Evolutionary conservation across 2,888 invertebrate genomes (phyloP).

Genomic region (Brachypalpus laphriformis): DNA sequence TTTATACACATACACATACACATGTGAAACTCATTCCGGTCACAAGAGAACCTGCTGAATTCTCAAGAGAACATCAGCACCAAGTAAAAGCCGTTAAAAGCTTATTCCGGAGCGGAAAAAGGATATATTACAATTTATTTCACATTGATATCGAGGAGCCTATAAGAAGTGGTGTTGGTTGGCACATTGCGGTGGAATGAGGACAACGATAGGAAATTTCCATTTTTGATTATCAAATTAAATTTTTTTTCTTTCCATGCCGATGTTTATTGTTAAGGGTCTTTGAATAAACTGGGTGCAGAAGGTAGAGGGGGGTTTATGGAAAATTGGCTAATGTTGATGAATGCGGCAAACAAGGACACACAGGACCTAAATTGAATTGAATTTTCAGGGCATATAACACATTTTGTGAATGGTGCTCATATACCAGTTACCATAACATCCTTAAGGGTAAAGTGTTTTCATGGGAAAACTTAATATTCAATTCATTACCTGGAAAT

Average conservation of each 20-base stretch:
- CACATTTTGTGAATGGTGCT: conserved; percentile 10
- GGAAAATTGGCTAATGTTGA: conserved; percentile 51
- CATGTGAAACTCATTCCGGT: background rate
- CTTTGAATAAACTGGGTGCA: conserved; percentile 9
- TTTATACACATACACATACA: background rate
- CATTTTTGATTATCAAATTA: conserved; percentile 77
- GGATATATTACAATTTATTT: conserved; percentile 65
- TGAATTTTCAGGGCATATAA: conserved; percentile 45
- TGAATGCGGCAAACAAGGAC: conserved; percentile 48
- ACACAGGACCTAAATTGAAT: conserved; percentile 42
- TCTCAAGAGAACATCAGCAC: conserved; percentile 14
- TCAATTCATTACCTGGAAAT: conserved; percentile 59
- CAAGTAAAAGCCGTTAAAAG: conserved; percentile 16
- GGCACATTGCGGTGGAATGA: conserved; percentile 17
- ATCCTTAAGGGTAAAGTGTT: conserved; percentile 30
- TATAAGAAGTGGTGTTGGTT: conserved; percentile 4
- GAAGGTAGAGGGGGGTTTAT: background rate
- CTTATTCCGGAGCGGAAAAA: conserved; percentile 53
- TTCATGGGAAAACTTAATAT: conserved; percentile 39
- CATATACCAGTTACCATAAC: conserved; percentile 18
- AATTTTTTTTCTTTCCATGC: conserved; percentile 11
- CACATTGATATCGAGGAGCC: conserved; percentile 47
- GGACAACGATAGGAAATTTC: conserved; percentile 74
- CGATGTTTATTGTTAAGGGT: conserved; percentile 40
- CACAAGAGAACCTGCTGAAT: conserved; percentile 42